A percentile compares a stretch with the other conserved stretches of the same genome.
Conservation (phyloP, 2,113 vertebrate genomes). For the Chascanopsetta lugubris region DNA sequence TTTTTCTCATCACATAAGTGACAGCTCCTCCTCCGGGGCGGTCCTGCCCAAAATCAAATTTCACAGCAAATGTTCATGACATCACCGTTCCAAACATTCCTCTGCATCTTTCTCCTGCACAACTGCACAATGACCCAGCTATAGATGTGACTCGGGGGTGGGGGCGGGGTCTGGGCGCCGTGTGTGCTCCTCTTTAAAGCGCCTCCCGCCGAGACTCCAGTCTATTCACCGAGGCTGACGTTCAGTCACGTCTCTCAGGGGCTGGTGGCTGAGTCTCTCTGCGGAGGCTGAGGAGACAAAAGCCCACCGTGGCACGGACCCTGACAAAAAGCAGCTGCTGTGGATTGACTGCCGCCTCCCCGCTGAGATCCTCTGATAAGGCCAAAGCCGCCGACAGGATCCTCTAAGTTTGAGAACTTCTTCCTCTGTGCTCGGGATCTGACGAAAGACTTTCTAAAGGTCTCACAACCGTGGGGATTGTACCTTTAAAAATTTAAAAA, state of each 20-base stretch:
- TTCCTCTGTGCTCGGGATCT: not conserved
- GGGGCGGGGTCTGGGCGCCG: constrained; percentile 23
- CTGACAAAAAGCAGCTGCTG: constrained; percentile 46
- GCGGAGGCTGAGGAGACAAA: constrained; percentile 53
- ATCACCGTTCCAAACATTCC: constrained; percentile 23
- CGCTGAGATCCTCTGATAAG: constrained; percentile 61
- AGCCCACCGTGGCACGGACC: constrained; percentile 41
- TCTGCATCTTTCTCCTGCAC: not conserved
- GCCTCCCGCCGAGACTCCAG: constrained; percentile 52
- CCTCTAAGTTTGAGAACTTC: constrained; percentile 10
- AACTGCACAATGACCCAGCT: constrained; percentile 11
- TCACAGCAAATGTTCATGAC: too few relatives aligned
- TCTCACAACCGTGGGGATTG: not conserved
- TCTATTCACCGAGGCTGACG: constrained; percentile 54
- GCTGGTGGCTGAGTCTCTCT: constrained; percentile 52
- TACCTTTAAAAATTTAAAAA: too few relatives aligned
- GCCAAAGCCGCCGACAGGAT: constrained; percentile 38
- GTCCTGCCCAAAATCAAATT: constrained; percentile 37
- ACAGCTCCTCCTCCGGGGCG: constrained; percentile 42
- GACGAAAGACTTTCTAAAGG: constrained; percentile 1
- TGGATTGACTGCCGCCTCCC: constrained; percentile 45
- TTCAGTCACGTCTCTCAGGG: constrained; percentile 51
- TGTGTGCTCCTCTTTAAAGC: constrained; percentile 49
- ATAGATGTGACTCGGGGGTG: constrained; percentile 12
- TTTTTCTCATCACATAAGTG: constrained; percentile 41